Conservation (phyloP, 2,797 vertebrate genomes). For the Acipenser ruthenus region DNA sequence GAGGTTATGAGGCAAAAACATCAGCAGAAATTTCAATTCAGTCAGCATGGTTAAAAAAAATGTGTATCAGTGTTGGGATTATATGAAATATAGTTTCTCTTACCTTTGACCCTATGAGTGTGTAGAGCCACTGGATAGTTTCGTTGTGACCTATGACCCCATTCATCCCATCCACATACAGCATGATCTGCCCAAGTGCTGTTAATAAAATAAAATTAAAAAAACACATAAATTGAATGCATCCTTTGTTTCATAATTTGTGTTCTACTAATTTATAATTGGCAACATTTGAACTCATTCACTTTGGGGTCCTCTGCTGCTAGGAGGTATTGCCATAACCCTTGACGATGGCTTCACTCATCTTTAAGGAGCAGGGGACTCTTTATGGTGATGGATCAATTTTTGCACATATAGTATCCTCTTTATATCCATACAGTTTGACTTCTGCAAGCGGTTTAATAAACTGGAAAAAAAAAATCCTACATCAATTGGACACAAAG, state of each 20-base stretch:
- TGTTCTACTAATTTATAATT: background rate
- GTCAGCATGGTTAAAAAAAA: conserved; percentile 3
- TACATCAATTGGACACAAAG: no score
- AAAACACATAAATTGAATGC: background rate
- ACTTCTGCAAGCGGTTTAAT: no score
- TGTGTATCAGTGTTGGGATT: background rate
- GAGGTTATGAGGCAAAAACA: background rate
- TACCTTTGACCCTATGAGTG: conserved; percentile 91
- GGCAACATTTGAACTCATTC: no score
- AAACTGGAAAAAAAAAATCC: no score
- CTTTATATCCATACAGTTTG: no score
- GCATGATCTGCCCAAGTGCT: conserved; percentile 95
- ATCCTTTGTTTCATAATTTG: background rate
- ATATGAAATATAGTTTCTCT: conserved; percentile 17
- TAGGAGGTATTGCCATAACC: no score
- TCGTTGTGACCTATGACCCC: conserved; percentile 84
- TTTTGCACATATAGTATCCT: no score
- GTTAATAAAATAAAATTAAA: conserved; percentile 20
- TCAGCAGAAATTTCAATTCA: no score
- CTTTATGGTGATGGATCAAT: no score
- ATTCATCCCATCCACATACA: conserved; percentile 95
- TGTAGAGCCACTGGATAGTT: conserved; percentile 88
- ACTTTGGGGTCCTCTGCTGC: no score
- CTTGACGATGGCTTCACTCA: no score
- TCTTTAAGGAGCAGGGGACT: no score